Evolutionary conservation across 2,888 invertebrate genomes (phyloP).

Genomic region (Neoitamus cyanurus): DNA sequence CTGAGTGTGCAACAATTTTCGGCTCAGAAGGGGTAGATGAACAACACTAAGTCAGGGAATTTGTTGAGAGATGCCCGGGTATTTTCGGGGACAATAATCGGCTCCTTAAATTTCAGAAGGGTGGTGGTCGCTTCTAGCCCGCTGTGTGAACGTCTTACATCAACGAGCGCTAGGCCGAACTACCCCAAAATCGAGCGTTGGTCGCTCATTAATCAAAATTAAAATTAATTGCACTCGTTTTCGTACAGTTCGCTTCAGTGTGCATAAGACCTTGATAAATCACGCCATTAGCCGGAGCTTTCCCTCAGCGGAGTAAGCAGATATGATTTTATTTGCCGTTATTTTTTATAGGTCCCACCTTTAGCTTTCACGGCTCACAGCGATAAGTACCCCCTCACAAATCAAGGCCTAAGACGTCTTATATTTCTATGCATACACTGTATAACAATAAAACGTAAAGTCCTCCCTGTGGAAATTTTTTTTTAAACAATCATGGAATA

Average conservation of each 20-base stretch:
- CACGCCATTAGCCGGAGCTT: background rate
- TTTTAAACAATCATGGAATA: background rate
- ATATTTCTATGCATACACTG: background rate
- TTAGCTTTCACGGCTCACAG: background rate
- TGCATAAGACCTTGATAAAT: conserved; percentile 41
- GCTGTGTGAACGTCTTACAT: background rate
- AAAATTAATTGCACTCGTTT: conserved; percentile 50
- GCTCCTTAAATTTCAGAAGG: background rate
- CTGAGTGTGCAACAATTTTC: conserved; percentile 57
- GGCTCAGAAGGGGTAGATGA: background rate
- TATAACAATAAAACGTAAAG: background rate
- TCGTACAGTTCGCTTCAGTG: conserved; percentile 19
- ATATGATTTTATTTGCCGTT: conserved; percentile 1
- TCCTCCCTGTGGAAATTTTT: background rate
- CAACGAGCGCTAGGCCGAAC: background rate
- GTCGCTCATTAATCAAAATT: conserved; percentile 50
- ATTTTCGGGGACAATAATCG: background rate
- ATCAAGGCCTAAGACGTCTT: background rate
- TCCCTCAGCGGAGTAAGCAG: background rate
- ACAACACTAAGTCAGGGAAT: background rate
- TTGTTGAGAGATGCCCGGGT: background rate
- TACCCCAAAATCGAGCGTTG: background rate
- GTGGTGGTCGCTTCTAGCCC: background rate
- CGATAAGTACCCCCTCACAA: background rate
- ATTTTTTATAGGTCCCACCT: background rate